Evolutionary conservation across 2,888 invertebrate species (phyloP).

Genomic region (Escarpia spicata): DNA sequence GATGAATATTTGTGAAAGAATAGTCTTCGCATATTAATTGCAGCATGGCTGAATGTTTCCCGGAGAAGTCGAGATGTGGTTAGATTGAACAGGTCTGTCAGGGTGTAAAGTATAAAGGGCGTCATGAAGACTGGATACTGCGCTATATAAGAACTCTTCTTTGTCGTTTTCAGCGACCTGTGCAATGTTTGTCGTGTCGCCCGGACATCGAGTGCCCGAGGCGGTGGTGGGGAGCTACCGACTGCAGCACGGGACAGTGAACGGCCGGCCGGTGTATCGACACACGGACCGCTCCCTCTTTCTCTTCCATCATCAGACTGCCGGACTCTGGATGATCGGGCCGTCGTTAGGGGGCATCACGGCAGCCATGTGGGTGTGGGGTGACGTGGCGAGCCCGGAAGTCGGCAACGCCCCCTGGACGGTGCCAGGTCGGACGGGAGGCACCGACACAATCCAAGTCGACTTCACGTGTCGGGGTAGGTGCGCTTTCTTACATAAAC

Average conservation of each 20-base stretch:
- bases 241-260: neutral
- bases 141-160: neutral
- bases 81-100: too few relatives aligned
- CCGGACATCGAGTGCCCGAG: neutral
- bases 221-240: neutral
- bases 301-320: constrained; percentile 22
- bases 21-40: too few relatives aligned
- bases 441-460: neutral
- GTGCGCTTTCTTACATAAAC: neutral
- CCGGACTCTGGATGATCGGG: constrained; percentile 18
- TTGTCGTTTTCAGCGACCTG: neutral
- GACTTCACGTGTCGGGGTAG: neutral
- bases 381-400: constrained; percentile 3
- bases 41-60: too few relatives aligned
- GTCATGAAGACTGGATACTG: too few relatives aligned
- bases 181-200: neutral
- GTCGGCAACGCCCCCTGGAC: neutral
- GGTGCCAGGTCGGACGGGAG: neutral
- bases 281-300: constrained; percentile 7
- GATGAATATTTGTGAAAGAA: too few relatives aligned
- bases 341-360: constrained; percentile 13
- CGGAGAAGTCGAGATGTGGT: too few relatives aligned
- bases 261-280: constrained; percentile 28
- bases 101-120: too few relatives aligned
- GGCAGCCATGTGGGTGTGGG: constrained; percentile 18